Evolutionary conservation across 2,888 invertebrate genomes (phyloP).

Genomic region (Philonicus albiceps): DNA sequence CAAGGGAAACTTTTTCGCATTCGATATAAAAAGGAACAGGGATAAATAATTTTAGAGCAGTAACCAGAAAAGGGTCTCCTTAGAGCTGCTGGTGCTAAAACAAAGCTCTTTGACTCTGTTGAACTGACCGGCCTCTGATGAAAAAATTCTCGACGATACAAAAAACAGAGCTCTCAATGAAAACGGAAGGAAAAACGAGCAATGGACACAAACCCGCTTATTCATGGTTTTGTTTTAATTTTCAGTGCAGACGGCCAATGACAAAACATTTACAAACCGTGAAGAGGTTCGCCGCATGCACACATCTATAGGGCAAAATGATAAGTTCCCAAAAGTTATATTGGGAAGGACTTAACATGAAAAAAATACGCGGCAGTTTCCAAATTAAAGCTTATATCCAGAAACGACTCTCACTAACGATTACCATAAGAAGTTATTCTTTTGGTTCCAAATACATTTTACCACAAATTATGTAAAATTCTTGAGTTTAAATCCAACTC

Average conservation of each 20-base stretch:
- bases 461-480: too few relatives aligned
- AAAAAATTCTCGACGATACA: background rate
- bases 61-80: background rate
- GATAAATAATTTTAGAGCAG: background rate
- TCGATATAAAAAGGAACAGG: background rate
- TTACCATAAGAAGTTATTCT: too few relatives aligned
- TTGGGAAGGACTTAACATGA: too few relatives aligned
- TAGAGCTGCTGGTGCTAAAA: background rate
- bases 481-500: too few relatives aligned
- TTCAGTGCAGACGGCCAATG: background rate
- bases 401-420: too few relatives aligned
- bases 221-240: constrained; percentile 8
- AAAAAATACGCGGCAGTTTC: too few relatives aligned
- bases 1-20: background rate
- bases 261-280: too few relatives aligned
- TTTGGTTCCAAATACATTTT: too few relatives aligned
- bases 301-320: too few relatives aligned
- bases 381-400: too few relatives aligned
- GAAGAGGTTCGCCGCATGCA: too few relatives aligned
- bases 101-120: background rate
- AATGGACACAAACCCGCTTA: constrained; percentile 26
- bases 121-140: background rate
- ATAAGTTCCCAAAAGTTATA: too few relatives aligned
- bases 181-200: background rate
- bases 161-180: background rate